phyloP scores from a whole-genome alignment of 2,888 invertebrate species.

The Brenthis ino region DNA sequence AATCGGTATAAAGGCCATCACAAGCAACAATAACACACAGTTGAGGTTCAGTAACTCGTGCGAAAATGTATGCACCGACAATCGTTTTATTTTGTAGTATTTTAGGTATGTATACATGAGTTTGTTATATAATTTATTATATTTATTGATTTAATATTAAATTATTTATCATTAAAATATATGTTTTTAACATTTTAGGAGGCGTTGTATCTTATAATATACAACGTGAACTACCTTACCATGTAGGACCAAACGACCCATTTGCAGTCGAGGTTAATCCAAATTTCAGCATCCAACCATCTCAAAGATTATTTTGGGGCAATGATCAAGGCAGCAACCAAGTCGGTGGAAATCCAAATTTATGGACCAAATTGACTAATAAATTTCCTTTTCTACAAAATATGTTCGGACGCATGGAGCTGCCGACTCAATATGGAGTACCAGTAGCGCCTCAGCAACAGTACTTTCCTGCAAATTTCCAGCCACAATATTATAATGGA shows the following conservation, averaged over 20 bases:
- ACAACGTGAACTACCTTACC: constrained; percentile 65
- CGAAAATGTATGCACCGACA: constrained; percentile 71
- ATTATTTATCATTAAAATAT: neutral
- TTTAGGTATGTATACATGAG: constrained; percentile 64
- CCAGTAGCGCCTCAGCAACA: constrained; percentile 44
- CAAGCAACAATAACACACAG: constrained; percentile 71
- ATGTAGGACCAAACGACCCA: constrained; percentile 63
- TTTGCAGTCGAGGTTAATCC: constrained; percentile 57
- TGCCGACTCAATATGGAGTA: constrained; percentile 58
- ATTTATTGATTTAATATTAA: neutral
- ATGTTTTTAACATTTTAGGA: constrained; percentile 51
- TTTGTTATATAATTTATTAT: neutral
- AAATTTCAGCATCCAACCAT: constrained; percentile 60
- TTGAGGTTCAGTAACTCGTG: constrained; percentile 64
- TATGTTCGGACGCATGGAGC: constrained; percentile 73
- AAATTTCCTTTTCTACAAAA: constrained; percentile 71
- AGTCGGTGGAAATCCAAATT: constrained; percentile 73
- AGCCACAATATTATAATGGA: constrained; percentile 41
- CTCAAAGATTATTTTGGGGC: constrained; percentile 71
- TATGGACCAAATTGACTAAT: constrained; percentile 71
- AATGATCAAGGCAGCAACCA: constrained; percentile 65
- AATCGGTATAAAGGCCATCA: constrained; percentile 78
- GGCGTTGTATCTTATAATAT: constrained; percentile 64
- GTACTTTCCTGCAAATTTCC: constrained; percentile 40
- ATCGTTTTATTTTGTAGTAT: constrained; percentile 66